These are phyloP conservation scores for Channa argus DNA, from an alignment of 2,113 vertebrate species.

Conservation along the genomic window DNA sequence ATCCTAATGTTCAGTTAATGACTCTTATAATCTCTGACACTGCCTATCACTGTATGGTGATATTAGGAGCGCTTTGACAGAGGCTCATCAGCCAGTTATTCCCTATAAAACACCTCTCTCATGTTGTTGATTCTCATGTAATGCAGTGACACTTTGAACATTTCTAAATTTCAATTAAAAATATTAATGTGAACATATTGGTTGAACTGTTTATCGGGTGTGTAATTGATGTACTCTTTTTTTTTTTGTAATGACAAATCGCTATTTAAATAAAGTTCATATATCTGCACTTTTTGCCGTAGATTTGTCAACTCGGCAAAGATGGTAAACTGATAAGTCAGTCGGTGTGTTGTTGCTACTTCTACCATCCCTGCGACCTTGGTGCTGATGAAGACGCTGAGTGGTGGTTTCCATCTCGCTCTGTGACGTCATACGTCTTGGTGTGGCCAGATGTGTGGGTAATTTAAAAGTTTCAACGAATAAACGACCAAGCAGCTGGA, in stretches of 20 bases:
- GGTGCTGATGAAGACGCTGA: background rate
- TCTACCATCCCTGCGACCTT: conserved; percentile 13
- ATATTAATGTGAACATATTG: conserved; percentile 85
- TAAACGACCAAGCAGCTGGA: too few relatives aligned
- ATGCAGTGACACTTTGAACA: conserved; percentile 41
- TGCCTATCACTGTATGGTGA: conserved; percentile 1
- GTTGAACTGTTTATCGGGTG: conserved; percentile 95
- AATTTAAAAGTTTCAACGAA: too few relatives aligned
- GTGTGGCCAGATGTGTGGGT: background rate
- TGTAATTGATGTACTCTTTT: conserved; percentile 95
- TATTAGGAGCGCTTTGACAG: conserved; percentile 23
- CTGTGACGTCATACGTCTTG: background rate
- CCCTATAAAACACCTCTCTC: conserved; percentile 8
- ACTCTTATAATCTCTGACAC: conserved; percentile 19
- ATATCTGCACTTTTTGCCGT: conserved; percentile 68
- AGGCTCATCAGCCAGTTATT: conserved; percentile 43
- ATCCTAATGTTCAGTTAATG: conserved; percentile 8
- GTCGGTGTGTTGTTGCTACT: background rate
- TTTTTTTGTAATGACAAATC: conserved; percentile 90
- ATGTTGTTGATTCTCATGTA: conserved; percentile 29
- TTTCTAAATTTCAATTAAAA: conserved; percentile 45
- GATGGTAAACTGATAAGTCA: conserved; percentile 25
- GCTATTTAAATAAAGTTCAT: conserved; percentile 98
- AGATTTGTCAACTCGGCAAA: conserved; percentile 2
- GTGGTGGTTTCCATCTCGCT: conserved; percentile 21